phyloP scores from a whole-genome alignment of 2,113 vertebrate species.

The Percopsis transmontana region DNA sequence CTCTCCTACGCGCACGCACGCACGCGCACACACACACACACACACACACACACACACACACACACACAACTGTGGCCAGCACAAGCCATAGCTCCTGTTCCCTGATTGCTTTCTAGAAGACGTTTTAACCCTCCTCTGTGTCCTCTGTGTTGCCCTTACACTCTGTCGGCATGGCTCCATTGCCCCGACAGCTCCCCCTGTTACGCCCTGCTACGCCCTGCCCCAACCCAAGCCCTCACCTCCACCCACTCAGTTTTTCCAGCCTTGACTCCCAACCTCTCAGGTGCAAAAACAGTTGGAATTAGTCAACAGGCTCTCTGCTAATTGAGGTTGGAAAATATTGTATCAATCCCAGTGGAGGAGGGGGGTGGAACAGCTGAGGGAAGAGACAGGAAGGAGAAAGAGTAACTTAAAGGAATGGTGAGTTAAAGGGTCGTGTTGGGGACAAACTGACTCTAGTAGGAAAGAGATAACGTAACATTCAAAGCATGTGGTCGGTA shows the following conservation, averaged over 20 bases:
- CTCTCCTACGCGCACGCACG: background rate
- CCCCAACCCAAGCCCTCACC: constrained; percentile 44
- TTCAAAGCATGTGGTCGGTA: background rate
- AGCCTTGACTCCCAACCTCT: constrained; percentile 69
- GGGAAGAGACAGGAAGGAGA: constrained; percentile 55
- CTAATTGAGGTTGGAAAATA: constrained; percentile 85
- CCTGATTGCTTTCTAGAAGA: constrained; percentile 28
- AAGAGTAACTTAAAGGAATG: constrained; percentile 29
- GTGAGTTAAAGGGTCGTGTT: constrained; percentile 21
- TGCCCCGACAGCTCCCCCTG: constrained; percentile 61
- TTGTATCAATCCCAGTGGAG: constrained; percentile 81
- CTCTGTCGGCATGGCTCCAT: constrained; percentile 65
- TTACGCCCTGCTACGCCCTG: constrained; percentile 58
- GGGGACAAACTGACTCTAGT: constrained; percentile 28
- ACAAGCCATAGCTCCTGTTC: background rate
- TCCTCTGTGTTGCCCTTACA: constrained; percentile 58
- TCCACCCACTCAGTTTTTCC: constrained; percentile 80
- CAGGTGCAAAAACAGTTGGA: constrained; percentile 84
- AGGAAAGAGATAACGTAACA: constrained; percentile 12
- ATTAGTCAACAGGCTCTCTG: constrained; percentile 77
- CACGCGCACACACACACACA: constrained; percentile 1
- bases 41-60: constrained; percentile 2
- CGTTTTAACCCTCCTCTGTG: constrained; percentile 47
- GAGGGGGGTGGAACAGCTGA: constrained; percentile 77
- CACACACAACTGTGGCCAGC: constrained; percentile 1